Conservation (phyloP, 2,888 invertebrate genomes). For the Orchestes rusci region DNA sequence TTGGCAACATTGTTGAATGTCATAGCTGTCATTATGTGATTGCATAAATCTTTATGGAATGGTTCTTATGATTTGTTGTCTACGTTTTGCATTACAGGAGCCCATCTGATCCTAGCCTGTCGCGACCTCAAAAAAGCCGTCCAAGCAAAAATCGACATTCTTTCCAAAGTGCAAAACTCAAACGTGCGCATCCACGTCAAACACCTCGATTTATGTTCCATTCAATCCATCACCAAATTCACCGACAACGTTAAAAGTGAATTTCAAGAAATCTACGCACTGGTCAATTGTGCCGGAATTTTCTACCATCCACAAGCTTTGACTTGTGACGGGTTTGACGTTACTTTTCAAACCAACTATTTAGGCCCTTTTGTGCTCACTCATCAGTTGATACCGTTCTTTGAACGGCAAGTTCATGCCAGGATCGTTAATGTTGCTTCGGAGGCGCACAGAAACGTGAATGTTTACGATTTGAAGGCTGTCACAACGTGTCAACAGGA, state of each 20-base stretch:
- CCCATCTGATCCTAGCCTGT: slow-evolving; percentile 50
- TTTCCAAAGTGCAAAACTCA: slow-evolving; percentile 29
- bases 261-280: slow-evolving; percentile 40
- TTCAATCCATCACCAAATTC: slow-evolving; percentile 40
- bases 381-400: slow-evolving; percentile 42
- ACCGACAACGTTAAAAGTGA: slow-evolving; percentile 36
- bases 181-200: slow-evolving; percentile 36
- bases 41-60: no score
- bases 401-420: slow-evolving; percentile 40
- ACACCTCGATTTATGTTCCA: slow-evolving; percentile 40
- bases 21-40: no score
- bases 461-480: slow-evolving; percentile 38
- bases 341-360: slow-evolving; percentile 51
- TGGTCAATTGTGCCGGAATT: slow-evolving; percentile 51
- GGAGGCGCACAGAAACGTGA: slow-evolving; percentile 41
- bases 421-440: slow-evolving; percentile 47
- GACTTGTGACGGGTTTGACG: slow-evolving; percentile 48
- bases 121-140: slow-evolving; percentile 45
- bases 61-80: no score
- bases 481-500: slow-evolving; percentile 34
- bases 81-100: slow-evolving; percentile 37
- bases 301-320: slow-evolving; percentile 46
- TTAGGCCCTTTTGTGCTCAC: slow-evolving; percentile 46
- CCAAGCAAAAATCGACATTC: slow-evolving; percentile 43
- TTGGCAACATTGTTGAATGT: no score